These are phyloP conservation scores for Saimiri boliviensis DNA, from an alignment of 2,113 vertebrate genomes.

Conservation along the genomic window DNA sequence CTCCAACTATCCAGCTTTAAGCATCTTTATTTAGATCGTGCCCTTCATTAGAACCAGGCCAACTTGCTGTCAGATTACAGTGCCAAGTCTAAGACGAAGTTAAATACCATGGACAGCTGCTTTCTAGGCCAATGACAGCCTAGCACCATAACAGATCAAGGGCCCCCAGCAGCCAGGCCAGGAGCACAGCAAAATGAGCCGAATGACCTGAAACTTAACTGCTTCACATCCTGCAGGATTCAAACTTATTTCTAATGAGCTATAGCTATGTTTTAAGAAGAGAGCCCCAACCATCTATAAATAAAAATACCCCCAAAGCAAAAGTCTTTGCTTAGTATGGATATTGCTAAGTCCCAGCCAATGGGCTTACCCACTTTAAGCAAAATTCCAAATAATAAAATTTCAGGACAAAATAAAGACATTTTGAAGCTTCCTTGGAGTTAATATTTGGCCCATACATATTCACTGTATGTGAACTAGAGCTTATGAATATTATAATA, in stretches of 20 bases:
- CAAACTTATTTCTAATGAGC: background rate
- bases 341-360: background rate
- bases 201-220: background rate
- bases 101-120: constrained; percentile 74
- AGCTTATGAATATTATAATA: constrained; percentile 31
- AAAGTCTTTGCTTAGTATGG: background rate
- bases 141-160: constrained; percentile 54
- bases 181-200: background rate
- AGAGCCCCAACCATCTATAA: background rate
- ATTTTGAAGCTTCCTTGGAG: background rate
- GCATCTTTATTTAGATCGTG: constrained; percentile 80
- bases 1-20: constrained; percentile 71
- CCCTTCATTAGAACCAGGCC: constrained; percentile 70
- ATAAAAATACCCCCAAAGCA: constrained; percentile 13
- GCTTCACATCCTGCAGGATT: background rate
- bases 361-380: constrained; percentile 35
- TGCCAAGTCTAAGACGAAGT: constrained; percentile 78
- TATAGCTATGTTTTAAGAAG: background rate
- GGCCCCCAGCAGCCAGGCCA: background rate
- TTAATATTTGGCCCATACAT: background rate
- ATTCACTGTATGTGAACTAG: background rate
- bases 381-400: constrained; percentile 51
- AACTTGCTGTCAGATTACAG: constrained; percentile 83
- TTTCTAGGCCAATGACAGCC: constrained; percentile 71
- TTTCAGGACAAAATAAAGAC: background rate